These are phyloP conservation scores for Epistrophe grossulariae DNA, from an alignment of 2,888 invertebrate genomes.

Conservation along the genomic window DNA sequence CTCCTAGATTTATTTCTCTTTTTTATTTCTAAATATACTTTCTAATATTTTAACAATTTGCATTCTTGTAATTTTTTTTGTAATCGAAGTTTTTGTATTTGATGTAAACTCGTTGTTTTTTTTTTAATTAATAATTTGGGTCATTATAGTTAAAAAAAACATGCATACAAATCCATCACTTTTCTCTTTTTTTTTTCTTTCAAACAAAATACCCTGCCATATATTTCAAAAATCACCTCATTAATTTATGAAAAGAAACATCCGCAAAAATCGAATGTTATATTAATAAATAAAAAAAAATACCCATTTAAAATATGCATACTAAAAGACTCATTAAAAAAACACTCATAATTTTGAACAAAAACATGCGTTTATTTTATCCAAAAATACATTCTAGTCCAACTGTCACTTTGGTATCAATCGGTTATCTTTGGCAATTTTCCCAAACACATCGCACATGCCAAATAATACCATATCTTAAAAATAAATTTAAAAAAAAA, in stretches of 20 bases:
- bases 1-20: too few species aligned
- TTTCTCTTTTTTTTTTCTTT: not conserved
- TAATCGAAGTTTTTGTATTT: too few species aligned
- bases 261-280: slow-evolving; percentile 1
- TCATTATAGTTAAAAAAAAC: not conserved
- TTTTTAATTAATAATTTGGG: not conserved
- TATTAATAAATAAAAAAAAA: slow-evolving; percentile 32
- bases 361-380: slow-evolving; percentile 42
- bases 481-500: not conserved
- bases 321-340: slow-evolving; percentile 52
- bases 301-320: slow-evolving; percentile 9
- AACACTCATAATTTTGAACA: slow-evolving; percentile 47
- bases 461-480: slow-evolving; percentile 9
- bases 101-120: too few species aligned
- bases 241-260: slow-evolving; percentile 4
- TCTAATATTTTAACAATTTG: too few species aligned
- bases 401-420: slow-evolving; percentile 69
- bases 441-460: slow-evolving; percentile 64
- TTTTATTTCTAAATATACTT: too few species aligned
- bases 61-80: too few species aligned
- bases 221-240: not conserved
- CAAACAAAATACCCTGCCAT: not conserved
- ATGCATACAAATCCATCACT: not conserved
- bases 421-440: slow-evolving; percentile 69
- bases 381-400: slow-evolving; percentile 68